A percentile compares a stretch with the other conserved stretches of the same genome.
These are phyloP conservation scores for Melanerpes formicivorus DNA, from an alignment of 2,113 vertebrate species.

Conservation along the genomic window DNA sequence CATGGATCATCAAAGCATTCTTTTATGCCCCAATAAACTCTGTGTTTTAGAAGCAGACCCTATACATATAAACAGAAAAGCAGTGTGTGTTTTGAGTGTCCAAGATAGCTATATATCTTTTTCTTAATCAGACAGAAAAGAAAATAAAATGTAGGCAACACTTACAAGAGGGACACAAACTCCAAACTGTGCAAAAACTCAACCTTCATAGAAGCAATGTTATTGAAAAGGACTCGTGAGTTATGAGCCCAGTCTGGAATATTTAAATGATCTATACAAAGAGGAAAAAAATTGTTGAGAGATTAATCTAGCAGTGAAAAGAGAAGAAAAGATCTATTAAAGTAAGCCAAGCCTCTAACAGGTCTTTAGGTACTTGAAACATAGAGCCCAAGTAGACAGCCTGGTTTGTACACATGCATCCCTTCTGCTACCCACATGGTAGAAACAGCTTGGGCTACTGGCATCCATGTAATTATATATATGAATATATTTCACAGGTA, in stretches of 20 bases:
- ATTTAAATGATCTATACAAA: not conserved
- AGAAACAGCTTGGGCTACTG: not conserved
- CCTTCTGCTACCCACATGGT: not conserved
- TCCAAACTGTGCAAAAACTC: not conserved
- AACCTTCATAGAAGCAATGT: not conserved
- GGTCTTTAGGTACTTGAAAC: not conserved
- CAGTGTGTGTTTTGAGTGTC: not conserved
- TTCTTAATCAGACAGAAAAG: not conserved
- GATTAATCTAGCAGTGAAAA: not conserved
- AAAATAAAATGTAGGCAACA: not conserved
- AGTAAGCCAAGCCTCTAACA: not conserved
- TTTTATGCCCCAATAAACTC: slow-evolving; percentile 31
- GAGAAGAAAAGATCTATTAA: not conserved
- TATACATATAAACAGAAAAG: slow-evolving; percentile 5
- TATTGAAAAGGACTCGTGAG: not conserved
- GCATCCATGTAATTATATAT: not conserved
- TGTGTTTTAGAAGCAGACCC: slow-evolving; percentile 2
- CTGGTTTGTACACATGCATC: not conserved
- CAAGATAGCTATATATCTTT: not conserved
- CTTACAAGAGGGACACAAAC: not conserved
- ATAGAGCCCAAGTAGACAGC: not conserved
- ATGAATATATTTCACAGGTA: no score
- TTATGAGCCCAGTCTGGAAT: not conserved
- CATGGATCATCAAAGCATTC: slow-evolving; percentile 50
- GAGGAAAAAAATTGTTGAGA: not conserved